Evolutionary conservation across 2,888 invertebrate species (phyloP), one percentile per base, ranked within the genome.

Genomic region (Drosophila mercatorum): DNA sequence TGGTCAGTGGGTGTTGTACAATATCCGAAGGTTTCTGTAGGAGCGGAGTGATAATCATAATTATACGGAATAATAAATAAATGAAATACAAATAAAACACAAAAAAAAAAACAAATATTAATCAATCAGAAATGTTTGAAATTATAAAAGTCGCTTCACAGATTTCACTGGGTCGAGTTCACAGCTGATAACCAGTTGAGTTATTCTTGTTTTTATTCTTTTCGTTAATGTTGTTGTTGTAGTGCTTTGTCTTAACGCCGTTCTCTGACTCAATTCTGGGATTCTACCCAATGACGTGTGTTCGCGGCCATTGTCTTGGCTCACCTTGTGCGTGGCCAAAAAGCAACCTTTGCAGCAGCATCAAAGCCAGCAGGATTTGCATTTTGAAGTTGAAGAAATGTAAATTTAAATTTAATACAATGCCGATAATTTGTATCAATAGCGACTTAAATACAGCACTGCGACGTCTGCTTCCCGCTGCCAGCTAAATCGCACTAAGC

Each of bases 1-100:
- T 81, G 76, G 1, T 78, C 72, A 41, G 69, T 62, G 5, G 91
- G 91, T 17, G 91, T 91, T 2, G 70, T 64, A 56, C 91, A 91
- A 26, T 77, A 69, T 10, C 90, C 91, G 76, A 78, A 90, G 57
- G 55, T 77, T 72, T 88, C 85, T 85, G 60, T 11, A 28, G 5
- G 7, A 7, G 1, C 5, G 67, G 22, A 47, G 31, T 31, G 22
- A 3, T 10, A 51, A 26, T 22, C 22, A 22, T 22, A 22, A 22
- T 22, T 2, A 22, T 22, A 22, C 22, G 1, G 22, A 40, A 31
- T 5, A 46, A 11, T 17, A 34, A 22, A 22, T 22, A 22, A 49
- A 34, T 11, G 6, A 6, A 17, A 17, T 51, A 17, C 17, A 8
- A 49, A 49, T 14, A 1, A 51, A 31, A 17, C 11, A 31, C 2